Conservation (phyloP, 2,888 invertebrate genomes). For the Thelaira solivaga region DNA sequence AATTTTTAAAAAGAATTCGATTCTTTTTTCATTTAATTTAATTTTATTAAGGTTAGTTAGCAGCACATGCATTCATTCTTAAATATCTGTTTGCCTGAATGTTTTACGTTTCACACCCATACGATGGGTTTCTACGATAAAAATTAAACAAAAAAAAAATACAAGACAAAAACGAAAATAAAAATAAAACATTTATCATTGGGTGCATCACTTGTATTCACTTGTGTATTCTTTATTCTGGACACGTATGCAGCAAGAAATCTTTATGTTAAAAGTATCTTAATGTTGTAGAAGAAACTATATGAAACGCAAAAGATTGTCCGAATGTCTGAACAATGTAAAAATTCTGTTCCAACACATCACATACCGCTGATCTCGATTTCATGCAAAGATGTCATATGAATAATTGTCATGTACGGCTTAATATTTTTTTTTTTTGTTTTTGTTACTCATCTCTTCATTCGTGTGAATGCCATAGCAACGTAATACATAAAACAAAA, state of each 20-base stretch:
- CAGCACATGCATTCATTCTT: neutral
- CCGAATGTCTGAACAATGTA: constrained; percentile 36
- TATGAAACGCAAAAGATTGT: constrained; percentile 39
- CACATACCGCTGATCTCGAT: constrained; percentile 44
- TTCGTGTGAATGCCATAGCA: constrained; percentile 33
- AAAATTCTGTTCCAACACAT: neutral
- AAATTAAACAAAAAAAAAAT: constrained; percentile 9
- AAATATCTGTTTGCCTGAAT: neutral
- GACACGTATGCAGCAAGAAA: constrained; percentile 61
- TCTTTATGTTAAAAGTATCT: constrained; percentile 30
- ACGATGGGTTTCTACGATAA: constrained; percentile 53
- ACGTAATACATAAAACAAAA: constrained; percentile 58
- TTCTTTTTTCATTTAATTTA: neutral
- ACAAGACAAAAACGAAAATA: neutral
- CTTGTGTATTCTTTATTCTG: constrained; percentile 56
- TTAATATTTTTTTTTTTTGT: constrained; percentile 40
- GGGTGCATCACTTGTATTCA: constrained; percentile 46
- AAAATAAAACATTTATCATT: constrained; percentile 37
- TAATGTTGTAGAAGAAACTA: constrained; percentile 1
- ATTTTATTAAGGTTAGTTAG: too few species aligned
- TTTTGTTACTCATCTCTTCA: constrained; percentile 3
- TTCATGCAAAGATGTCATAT: constrained; percentile 62
- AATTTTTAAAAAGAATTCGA: too few species aligned
- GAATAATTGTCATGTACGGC: constrained; percentile 62
- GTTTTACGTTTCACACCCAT: constrained; percentile 55